Percentiles rank a stretch among this genome's conserved stretches.
Conservation (phyloP, 2,797 vertebrate species). For the Pelobates cultripes region DNA sequence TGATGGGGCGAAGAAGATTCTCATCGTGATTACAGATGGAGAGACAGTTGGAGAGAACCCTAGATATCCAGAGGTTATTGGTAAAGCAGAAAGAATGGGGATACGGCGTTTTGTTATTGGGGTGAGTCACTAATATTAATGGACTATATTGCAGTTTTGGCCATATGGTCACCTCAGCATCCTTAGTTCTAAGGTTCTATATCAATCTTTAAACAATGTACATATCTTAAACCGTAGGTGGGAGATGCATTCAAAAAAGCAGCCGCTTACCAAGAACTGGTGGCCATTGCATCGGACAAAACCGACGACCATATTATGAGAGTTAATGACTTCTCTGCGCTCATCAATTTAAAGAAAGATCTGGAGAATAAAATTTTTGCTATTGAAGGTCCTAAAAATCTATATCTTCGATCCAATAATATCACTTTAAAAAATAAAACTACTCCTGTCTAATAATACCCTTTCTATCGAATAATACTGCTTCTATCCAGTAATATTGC, state of each 20-base stretch:
- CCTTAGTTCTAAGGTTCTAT: neutral
- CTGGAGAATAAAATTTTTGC: conserved; percentile 69
- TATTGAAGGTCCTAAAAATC: conserved; percentile 60
- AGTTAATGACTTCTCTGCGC: conserved; percentile 62
- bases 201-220: neutral
- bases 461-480: too few species aligned
- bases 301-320: conserved; percentile 58
- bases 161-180: neutral
- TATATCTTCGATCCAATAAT: neutral
- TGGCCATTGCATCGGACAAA: conserved; percentile 18
- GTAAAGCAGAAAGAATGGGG: neutral
- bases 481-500: too few species aligned
- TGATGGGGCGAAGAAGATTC: conserved; percentile 3
- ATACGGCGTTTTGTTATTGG: conserved; percentile 21
- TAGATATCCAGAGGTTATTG: neutral
- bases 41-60: neutral
- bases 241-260: neutral
- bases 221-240: neutral
- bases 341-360: conserved; percentile 58
- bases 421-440: too few species aligned
- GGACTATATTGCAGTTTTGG: neutral
- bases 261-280: neutral
- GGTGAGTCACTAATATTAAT: neutral
- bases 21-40: conserved; percentile 28
- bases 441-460: too few species aligned